Conservation (phyloP, 2,113 vertebrate species). For the Baryphthengus martii region DNA sequence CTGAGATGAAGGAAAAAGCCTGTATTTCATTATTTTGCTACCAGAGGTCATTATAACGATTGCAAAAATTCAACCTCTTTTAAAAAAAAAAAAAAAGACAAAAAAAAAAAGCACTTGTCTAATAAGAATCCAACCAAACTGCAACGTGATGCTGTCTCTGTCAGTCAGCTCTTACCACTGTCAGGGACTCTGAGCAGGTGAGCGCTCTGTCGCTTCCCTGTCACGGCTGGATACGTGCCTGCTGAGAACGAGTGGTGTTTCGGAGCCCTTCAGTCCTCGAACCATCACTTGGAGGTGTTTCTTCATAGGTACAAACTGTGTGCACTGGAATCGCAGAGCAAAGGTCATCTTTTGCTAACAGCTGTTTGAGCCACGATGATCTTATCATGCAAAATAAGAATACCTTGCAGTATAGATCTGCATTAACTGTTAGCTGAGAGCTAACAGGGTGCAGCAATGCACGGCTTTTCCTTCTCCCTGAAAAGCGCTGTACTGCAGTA, state of each 20-base stretch:
- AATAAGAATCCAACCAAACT: not conserved
- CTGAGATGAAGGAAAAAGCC: not conserved
- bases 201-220: not conserved
- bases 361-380: not conserved
- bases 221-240: fast-evolving
- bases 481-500: not conserved
- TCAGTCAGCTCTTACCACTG: fast-evolving
- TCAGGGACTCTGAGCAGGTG: fast-evolving
- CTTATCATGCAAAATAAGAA: not conserved
- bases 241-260: not conserved
- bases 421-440: not conserved
- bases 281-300: not conserved
- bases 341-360: not conserved
- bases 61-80: fast-evolving
- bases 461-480: not conserved
- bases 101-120: not conserved
- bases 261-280: not conserved
- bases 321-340: not conserved
- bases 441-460: not conserved
- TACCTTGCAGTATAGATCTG: not conserved
- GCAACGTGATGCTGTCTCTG: fast-evolving
- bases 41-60: not conserved
- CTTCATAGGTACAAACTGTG: not conserved
- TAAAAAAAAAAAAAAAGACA: not conserved
- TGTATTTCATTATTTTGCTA: not conserved